Conservation (phyloP, 2,888 invertebrate genomes). For the Drosophila helvetica region DNA sequence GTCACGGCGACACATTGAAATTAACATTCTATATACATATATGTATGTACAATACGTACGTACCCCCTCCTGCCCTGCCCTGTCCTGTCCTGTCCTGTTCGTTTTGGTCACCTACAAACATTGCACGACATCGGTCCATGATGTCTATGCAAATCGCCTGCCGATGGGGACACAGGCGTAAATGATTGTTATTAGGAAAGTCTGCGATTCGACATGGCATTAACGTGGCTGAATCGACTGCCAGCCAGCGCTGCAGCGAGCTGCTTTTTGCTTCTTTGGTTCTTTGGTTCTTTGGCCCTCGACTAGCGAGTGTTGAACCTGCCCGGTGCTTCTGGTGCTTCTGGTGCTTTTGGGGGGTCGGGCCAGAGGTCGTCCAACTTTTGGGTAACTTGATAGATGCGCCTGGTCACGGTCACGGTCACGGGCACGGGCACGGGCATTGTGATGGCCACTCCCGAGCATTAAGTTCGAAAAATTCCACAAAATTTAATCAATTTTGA, state of each 20-base stretch:
- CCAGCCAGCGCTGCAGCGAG: constrained; percentile 11
- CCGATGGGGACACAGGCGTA: constrained; percentile 37
- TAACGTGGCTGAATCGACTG: constrained; percentile 47
- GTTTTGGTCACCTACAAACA: not conserved
- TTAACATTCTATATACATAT: constrained; percentile 14
- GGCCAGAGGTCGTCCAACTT: constrained; percentile 53
- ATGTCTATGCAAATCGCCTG: constrained; percentile 52
- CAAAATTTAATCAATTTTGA: constrained; percentile 45
- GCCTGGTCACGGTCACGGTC: not conserved
- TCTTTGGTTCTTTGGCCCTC: no score
- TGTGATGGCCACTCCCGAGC: not conserved
- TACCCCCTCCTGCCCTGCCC: not conserved
- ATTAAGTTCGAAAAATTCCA: constrained; percentile 20
- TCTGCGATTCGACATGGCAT: constrained; percentile 51
- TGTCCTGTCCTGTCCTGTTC: not conserved
- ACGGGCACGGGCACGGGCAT: no score
- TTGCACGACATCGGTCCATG: not conserved
- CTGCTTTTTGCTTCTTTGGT: constrained; percentile 15
- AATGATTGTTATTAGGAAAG: constrained; percentile 44
- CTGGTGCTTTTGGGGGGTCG: constrained; percentile 24
- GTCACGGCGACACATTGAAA: constrained; percentile 25
- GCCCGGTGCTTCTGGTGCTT: not conserved
- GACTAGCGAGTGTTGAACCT: constrained; percentile 36
- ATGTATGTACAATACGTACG: not conserved
- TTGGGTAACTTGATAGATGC: constrained; percentile 48